Evolutionary conservation across 2,888 invertebrate species (phyloP).

Genomic region (Rhodophaea formosa): DNA sequence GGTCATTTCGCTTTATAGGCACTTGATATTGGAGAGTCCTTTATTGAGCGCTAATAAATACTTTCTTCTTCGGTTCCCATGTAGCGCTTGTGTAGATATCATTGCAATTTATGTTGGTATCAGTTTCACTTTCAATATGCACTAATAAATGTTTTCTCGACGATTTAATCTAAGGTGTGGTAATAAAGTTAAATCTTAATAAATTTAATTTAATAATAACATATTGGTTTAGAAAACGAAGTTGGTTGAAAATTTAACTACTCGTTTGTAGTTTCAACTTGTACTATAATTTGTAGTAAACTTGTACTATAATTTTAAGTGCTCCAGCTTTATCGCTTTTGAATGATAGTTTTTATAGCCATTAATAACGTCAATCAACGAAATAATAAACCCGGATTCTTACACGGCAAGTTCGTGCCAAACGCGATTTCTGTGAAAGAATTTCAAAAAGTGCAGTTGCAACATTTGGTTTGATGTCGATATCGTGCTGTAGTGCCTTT

Average conservation of each 20-base stretch:
- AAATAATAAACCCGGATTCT: not conserved
- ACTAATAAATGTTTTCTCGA: too few species aligned
- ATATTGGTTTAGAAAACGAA: too few species aligned
- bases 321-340: not conserved
- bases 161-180: too few species aligned
- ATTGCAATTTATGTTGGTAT: too few species aligned
- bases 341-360: not conserved
- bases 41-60: not conserved
- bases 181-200: too few species aligned
- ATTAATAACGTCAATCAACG: not conserved
- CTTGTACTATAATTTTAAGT: not conserved
- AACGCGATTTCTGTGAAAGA: constrained; percentile 17
- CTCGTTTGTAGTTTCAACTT: too few species aligned
- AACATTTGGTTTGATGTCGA: not conserved
- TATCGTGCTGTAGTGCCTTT: not conserved
- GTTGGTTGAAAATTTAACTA: too few species aligned
- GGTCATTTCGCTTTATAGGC: not conserved
- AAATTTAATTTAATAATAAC: too few species aligned
- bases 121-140: too few species aligned
- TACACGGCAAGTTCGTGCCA: constrained; percentile 14
- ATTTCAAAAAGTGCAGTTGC: constrained; percentile 17
- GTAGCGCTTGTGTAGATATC: too few species aligned
- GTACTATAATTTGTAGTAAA: too few species aligned
- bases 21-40: not conserved
- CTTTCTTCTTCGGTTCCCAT: not conserved